Percentiles rank a stretch among this genome's conserved stretches.
These are phyloP conservation scores for Hippoglossus stenolepis DNA, from an alignment of 2,113 vertebrate genomes.

Conservation along the genomic window DNA sequence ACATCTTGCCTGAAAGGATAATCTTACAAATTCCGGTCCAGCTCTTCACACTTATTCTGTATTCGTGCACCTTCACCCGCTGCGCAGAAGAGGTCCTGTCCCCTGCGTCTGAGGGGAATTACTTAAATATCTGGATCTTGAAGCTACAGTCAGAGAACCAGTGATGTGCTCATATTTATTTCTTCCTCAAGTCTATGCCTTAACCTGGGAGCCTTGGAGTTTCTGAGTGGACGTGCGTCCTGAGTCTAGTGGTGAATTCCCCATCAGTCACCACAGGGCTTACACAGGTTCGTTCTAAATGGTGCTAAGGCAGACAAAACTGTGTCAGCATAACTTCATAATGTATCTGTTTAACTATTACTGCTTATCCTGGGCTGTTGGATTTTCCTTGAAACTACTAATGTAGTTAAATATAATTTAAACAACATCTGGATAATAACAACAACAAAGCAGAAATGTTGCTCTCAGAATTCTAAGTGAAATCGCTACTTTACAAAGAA, in stretches of 20 bases:
- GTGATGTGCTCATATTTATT: neutral
- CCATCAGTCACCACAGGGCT: neutral
- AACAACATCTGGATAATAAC: too few relatives aligned
- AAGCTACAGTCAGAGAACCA: neutral
- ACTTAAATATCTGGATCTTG: slow-evolving; percentile 7
- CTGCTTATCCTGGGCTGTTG: neutral
- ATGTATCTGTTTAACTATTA: too few relatives aligned
- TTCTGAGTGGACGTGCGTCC: neutral
- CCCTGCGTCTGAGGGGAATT: neutral
- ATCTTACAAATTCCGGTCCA: neutral
- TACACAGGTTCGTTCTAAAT: neutral
- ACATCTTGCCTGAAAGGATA: neutral
- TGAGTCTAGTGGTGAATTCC: neutral
- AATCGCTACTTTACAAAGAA: too few relatives aligned
- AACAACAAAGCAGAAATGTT: too few relatives aligned
- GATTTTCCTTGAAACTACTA: neutral
- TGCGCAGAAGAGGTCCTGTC: neutral
- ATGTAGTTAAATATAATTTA: too few relatives aligned
- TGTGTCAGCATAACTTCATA: neutral
- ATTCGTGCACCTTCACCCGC: neutral
- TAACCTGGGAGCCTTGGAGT: neutral
- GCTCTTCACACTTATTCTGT: neutral
- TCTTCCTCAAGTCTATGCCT: neutral
- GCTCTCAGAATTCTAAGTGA: too few relatives aligned
- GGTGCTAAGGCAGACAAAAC: neutral